Percentiles rank a stretch among this genome's conserved stretches.
Conservation (phyloP, 35 echinoderm and acorn worm species). For the Heliocidaris erythrogramma region DNA sequence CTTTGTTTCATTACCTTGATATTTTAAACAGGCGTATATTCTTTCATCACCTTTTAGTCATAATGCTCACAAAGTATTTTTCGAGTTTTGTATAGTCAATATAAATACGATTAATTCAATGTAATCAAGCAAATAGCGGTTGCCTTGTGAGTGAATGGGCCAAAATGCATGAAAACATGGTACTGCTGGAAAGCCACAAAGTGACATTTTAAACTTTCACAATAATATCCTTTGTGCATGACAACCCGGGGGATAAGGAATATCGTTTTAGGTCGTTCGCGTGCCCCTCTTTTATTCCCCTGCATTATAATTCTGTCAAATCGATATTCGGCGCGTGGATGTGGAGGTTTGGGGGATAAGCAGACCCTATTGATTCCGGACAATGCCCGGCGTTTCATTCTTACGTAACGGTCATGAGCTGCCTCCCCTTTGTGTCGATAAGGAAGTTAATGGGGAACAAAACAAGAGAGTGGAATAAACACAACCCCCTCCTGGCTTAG, state of each 20-base stretch:
- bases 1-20: too few relatives aligned
- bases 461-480: background rate
- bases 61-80: too few relatives aligned
- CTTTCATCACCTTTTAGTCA: too few relatives aligned
- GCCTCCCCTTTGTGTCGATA: background rate
- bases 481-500: background rate
- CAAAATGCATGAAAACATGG: background rate
- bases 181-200: background rate
- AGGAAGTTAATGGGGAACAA: background rate
- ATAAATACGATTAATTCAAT: too few relatives aligned
- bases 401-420: background rate
- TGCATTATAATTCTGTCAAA: background rate
- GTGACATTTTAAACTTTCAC: background rate
- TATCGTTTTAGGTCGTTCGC: background rate
- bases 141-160: too few relatives aligned
- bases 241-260: background rate
- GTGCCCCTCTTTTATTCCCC: background rate
- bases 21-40: too few relatives aligned
- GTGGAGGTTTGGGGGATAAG: background rate
- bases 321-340: background rate
- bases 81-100: too few relatives aligned
- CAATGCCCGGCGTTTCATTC: background rate
- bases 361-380: background rate
- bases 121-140: too few relatives aligned
- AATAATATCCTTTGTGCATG: background rate